Percentiles rank a stretch among this genome's conserved stretches.
Conservation (phyloP, 2,113 vertebrate species). For the Crotophaga sulcirostris region DNA sequence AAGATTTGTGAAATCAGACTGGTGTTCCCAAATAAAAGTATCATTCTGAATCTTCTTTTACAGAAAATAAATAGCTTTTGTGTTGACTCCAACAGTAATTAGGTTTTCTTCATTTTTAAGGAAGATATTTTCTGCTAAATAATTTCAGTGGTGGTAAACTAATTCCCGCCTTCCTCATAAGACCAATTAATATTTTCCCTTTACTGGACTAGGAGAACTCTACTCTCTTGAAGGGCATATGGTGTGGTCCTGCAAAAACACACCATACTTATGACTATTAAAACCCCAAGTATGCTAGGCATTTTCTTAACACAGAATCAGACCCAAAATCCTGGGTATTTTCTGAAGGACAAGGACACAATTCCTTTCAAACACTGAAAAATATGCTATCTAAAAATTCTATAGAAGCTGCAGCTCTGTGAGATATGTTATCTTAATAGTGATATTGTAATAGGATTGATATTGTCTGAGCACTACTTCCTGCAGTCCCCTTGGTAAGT, state of each 20-base stretch:
- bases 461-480: background rate
- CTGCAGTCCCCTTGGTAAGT: background rate
- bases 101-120: background rate
- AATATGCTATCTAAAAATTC: background rate
- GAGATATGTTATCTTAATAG: background rate
- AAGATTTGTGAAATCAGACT: background rate
- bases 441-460: background rate
- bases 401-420: background rate
- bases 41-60: background rate
- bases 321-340: background rate
- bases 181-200: background rate
- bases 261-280: too few relatives aligned
- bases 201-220: background rate
- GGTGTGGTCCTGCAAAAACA: background rate
- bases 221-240: background rate
- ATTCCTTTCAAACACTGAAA: background rate
- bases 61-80: background rate
- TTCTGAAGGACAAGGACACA: background rate
- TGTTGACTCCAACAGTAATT: background rate
- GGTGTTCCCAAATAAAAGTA: background rate
- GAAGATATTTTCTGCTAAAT: background rate
- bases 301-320: background rate
- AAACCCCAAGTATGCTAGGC: background rate
- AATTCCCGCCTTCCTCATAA: background rate
- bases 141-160: background rate